Evolutionary conservation across 2,113 vertebrate species (phyloP), one percentile per base, ranked within the genome.

Genomic region (Thomomys bottae): DNA sequence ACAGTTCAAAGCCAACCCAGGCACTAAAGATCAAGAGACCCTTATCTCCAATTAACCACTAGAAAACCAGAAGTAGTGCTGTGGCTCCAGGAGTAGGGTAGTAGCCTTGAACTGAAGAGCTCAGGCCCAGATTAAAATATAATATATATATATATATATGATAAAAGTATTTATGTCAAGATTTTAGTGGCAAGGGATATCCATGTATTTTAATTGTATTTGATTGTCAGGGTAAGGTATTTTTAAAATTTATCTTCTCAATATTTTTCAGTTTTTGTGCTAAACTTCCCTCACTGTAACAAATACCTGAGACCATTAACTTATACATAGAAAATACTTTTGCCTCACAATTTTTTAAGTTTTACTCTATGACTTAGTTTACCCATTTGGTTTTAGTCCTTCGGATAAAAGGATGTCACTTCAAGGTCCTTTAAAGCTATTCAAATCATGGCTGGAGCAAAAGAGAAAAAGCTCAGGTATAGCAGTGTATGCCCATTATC

Each of bases 241-340:
- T n/a, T n/a, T n/a, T n/a, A n/a, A n/a, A 84, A 89, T 61, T 91
- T 82, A 77, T 17, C 21, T 84, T 92, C 45, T 85, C 57, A 90
- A 28, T 90, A 82, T 63, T 71, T 88, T 88, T 85, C 32, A 70
- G 8, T 72, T 45, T 8, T 38, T 78, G 40, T n/a, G 45, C 32
- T 34, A 57, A 59, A 6, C 42, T 63, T 73, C 20, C 57, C 38
- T 38, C n/a, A 71, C 26, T 40, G 7, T 28, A 84, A 57, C 24
- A 84, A 68, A 84, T 36, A 71, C 5, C 32, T 26, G 11, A 83
- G 32, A 49, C 49, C 45, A 24, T 67, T 3, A 67, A 23, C 23
- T 67, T 82, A 45, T n/a, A 45, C 42, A 17, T 6, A 8, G 3
- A 70, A 70, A 71, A 61, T 2, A 11, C 4, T 71, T 23, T 72